Percentiles rank a stretch among this genome's conserved stretches.
These are phyloP conservation scores for Dynastes grantii DNA, from an alignment of 2,888 invertebrate genomes.

Conservation along the genomic window DNA sequence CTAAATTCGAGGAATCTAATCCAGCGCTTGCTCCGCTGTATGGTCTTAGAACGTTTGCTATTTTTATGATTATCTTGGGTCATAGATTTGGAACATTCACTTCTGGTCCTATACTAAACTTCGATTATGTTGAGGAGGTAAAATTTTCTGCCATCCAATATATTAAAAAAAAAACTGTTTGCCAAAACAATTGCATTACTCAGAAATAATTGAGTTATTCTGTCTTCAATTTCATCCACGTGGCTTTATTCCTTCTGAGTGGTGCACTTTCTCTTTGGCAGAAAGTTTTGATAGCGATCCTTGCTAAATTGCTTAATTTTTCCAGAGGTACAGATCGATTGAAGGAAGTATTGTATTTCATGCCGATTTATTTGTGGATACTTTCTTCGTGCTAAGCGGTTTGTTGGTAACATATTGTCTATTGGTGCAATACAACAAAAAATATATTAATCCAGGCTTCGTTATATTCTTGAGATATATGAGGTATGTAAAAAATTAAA, in stretches of 20 bases:
- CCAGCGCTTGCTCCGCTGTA: constrained; percentile 73
- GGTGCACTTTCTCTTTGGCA: no score
- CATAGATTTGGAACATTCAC: constrained; percentile 74
- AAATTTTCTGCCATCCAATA: constrained; percentile 22
- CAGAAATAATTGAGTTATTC: no score
- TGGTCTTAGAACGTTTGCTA: constrained; percentile 74
- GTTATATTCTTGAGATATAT: constrained; percentile 75
- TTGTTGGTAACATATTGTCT: constrained; percentile 73
- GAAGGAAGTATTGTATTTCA: constrained; percentile 73
- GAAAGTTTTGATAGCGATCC: neutral
- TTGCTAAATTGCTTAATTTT: constrained; percentile 29
- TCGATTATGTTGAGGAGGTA: constrained; percentile 74
- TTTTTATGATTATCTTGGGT: constrained; percentile 74
- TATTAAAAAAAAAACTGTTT: no score
- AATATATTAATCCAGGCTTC: constrained; percentile 70
- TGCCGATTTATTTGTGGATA: constrained; percentile 78
- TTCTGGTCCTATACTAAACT: constrained; percentile 74
- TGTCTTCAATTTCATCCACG: no score
- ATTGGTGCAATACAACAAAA: constrained; percentile 69
- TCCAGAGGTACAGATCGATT: constrained; percentile 68
- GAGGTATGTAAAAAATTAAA: constrained; percentile 70
- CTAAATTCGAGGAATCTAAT: constrained; percentile 68
- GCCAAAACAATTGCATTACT: no score
- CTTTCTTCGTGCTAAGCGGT: constrained; percentile 78
- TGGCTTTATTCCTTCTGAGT: no score